These are phyloP conservation scores for Psilopsiagon aurifrons DNA, from an alignment of 2,113 vertebrate species.

Conservation along the genomic window DNA sequence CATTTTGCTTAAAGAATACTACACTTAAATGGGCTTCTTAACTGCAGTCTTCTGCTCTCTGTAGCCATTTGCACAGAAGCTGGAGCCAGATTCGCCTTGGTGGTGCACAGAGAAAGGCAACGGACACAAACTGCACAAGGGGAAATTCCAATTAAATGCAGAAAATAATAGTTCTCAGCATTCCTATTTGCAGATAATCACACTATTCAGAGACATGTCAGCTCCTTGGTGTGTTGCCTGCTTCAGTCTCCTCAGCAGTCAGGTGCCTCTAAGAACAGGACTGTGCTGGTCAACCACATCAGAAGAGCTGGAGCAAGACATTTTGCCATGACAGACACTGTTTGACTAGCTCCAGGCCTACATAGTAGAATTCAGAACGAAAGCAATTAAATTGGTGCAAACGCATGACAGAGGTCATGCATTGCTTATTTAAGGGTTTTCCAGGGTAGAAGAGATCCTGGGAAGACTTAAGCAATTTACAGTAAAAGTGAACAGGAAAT, in stretches of 20 bases:
- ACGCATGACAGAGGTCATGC: background rate
- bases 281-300: background rate
- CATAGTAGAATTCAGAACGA: background rate
- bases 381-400: background rate
- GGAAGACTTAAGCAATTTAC: background rate
- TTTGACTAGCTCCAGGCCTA: background rate
- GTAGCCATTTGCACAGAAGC: background rate
- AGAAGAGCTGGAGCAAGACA: background rate
- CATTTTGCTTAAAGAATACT: background rate
- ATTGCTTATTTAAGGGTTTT: background rate
- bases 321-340: accelerated
- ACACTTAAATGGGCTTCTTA: background rate
- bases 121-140: background rate
- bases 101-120: accelerated
- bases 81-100: background rate
- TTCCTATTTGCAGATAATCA: background rate
- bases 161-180: background rate
- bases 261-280: accelerated
- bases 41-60: background rate
- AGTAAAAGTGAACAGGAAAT: background rate
- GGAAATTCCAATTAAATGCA: background rate
- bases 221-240: background rate
- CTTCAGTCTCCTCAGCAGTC: background rate
- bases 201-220: accelerated
- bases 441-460: background rate